Base-by-base conservation (phyloP, 1,140 invertebrate genomes). In the Delia radicum region DNA sequence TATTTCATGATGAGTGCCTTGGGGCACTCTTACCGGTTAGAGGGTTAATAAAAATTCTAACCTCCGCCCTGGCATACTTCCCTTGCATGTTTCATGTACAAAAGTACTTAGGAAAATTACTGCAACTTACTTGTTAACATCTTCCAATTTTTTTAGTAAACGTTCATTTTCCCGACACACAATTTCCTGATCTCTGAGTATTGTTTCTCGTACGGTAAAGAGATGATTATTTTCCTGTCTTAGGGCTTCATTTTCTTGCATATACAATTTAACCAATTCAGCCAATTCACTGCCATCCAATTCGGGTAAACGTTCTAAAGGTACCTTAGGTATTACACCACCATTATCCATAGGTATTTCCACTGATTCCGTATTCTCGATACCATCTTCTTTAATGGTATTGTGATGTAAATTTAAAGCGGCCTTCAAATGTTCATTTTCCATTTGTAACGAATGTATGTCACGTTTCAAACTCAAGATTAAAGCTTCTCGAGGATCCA, bases 401-500 rank as follows among this genome's bases (percentile, higher is more conserved):
- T 85, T 79, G 72, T 82, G 81, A 71, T 89, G 88, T 7, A 92
- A 85, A 81, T 93, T 89, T 3, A 94, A 83, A 0, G 93, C 92
- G 67, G 93, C 90, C 69, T 93, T 89, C 3, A 99, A 87, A 78
- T 97, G 95, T 74, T 96, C 93, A 81, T 99, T 98, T 88, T 99
- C 97, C 77, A 92, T 92, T 81, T 97, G 92, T 29, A 98, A 89
- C 2, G 95, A 93, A 74, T 92, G 90, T 7, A 99, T 92, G 87
- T 98, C 96, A 55, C 95, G 87, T 86, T 97, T 97, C 46, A 98
- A 84, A 81, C 92, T 95, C 6, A 98, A 84, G 77, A 98, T 98
- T 1, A 98, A 86, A 15, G 95, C 94, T 84, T 98, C 96, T 76
- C 96, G 87, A 0, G 96, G 95, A 87, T 98, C 96, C 95, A 98